These are phyloP conservation scores for Drosophila leonis DNA, from an alignment of 2,888 invertebrate species.

Conservation along the genomic window DNA sequence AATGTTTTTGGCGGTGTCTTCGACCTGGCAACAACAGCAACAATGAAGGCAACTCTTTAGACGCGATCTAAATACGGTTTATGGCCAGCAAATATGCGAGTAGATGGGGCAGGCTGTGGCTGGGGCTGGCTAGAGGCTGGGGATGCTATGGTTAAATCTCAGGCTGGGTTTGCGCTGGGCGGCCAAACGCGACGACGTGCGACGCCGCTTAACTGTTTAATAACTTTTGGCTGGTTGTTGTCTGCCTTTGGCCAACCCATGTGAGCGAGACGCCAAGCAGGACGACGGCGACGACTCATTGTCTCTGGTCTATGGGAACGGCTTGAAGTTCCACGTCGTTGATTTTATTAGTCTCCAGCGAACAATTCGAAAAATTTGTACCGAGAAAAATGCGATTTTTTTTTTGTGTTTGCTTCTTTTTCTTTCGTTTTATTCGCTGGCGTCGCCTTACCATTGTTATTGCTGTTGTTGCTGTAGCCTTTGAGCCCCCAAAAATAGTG, in stretches of 20 bases:
- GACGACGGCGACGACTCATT: slow-evolving; percentile 67
- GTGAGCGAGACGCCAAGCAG: slow-evolving; percentile 42
- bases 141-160: slow-evolving; percentile 30
- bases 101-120: slow-evolving; percentile 10
- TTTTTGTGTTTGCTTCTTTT: slow-evolving; percentile 18
- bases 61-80: slow-evolving; percentile 63
- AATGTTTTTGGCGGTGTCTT: slow-evolving; percentile 62
- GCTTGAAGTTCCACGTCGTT: slow-evolving; percentile 85
- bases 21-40: slow-evolving; percentile 53
- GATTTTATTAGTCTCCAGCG: slow-evolving; percentile 86
- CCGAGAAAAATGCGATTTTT: slow-evolving; percentile 68
- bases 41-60: slow-evolving; percentile 58
- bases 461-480: slow-evolving; percentile 31
- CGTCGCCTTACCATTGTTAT: slow-evolving; percentile 47
- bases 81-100: slow-evolving; percentile 30
- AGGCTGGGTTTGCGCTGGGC: slow-evolving; percentile 41
- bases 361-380: slow-evolving; percentile 85
- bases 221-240: slow-evolving; percentile 69
- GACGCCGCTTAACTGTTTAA: slow-evolving; percentile 81
- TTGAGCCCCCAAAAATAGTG: slow-evolving; percentile 36
- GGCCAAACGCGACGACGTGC: slow-evolving; percentile 77
- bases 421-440: slow-evolving; percentile 27
- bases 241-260: slow-evolving; percentile 32
- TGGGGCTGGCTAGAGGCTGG: slow-evolving; percentile 29
- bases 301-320: slow-evolving; percentile 80